Evolutionary conservation across 2,797 vertebrate species (phyloP), one percentile per base, ranked within the genome.

Genomic region (Gila robusta): DNA sequence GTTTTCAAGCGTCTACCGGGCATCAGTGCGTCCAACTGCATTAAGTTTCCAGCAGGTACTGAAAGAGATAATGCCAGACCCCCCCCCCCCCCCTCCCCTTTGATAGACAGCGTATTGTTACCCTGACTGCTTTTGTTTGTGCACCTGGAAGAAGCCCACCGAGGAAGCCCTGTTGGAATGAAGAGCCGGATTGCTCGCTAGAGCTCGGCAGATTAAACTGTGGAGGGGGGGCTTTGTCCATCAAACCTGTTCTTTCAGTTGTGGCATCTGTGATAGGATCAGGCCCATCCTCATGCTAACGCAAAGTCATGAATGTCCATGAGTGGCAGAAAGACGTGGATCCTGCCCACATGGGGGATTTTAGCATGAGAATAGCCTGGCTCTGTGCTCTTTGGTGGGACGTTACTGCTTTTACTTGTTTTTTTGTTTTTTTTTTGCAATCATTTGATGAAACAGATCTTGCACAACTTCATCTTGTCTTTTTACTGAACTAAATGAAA

Each of bases 131-230:
- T 93, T 94, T 95, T 95, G 93, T 96, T 96, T 95, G 94, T 94
- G 94, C 95, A 95, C 95, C 95, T 96, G 95, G 92, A 94, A 72
- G 79, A 91, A 93, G 89, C 91, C 92, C 91, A 67, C 64, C 88
- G 83, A 90, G 87, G 92, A 93, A 91, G 92, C 93, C 91, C 83
- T 81, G 70, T 72, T 90, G 90, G 91, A 80, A 84, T 92, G 89
- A 87, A 83, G 83, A 87, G 71, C 73, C 47, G 80, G 80, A 87
- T 80, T 77, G 69, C 72, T 88, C 35, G 10, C 69, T 28, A 56
- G 80, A 70, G 12, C 67, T 84, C 35, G 10, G 79, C 70, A 71
- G 80, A 84, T 82, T 82, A 83, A 79, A 81, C 56, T 14, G 87
- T 81, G 59, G 56, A 71, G 82, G 71, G 78, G 35, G 86, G 87